Base-by-base conservation (phyloP, 2,888 invertebrate genomes). In the Pasiphila rectangulata region DNA sequence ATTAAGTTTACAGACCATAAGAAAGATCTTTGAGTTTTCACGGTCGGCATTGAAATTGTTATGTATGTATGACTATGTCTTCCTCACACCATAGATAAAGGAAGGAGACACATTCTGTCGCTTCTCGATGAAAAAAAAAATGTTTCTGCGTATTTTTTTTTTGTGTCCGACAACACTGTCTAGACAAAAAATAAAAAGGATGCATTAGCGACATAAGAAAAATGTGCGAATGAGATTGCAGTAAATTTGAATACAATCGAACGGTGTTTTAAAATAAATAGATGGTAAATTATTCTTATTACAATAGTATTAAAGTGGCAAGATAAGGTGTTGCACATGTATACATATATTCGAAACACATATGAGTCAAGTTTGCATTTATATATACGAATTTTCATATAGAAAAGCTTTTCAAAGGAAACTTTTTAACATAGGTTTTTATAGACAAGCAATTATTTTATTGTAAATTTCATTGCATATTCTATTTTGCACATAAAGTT, bases 401-500 rank as follows among this genome's bases (percentile, higher is more conserved):
- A n/a, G n/a, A n/a, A n/a, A n/a, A n/a, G n/a, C n/a, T n/a, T n/a
- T n/a, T n/a, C n/a, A n/a, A n/a, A n/a, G n/a, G n/a, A n/a, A n/a
- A n/a, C n/a, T n/a, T n/a, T n/a, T 12, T 30, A 35, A 34, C 25
- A 19, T 6, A 6, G 17, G 15, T 45, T 44, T 34, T 46, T 25
- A 27, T 16, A 24, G 21, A 46, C 20, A 46, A 38, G 2, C 12
- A 16, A 9, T 32, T 35, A 43, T 38, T 36, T 43, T 20, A 25
- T 46, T 46, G 44, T 61, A 58, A 50, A 60, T 52, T 60, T 67
- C 59, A 60, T 66, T 66, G 61, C 60, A 59, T 63, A 69, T 64
- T 69, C 66, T 67, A 72, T 80, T n/a, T 81, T 72, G 79, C 76
- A 81, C 73, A 74, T 69, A 68, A 65, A 67, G 70, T 83, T 78